Evolutionary conservation across 2,113 vertebrate genomes (phyloP), one percentile per base, ranked within the genome.

Genomic region (Xiphophorus hellerii): DNA sequence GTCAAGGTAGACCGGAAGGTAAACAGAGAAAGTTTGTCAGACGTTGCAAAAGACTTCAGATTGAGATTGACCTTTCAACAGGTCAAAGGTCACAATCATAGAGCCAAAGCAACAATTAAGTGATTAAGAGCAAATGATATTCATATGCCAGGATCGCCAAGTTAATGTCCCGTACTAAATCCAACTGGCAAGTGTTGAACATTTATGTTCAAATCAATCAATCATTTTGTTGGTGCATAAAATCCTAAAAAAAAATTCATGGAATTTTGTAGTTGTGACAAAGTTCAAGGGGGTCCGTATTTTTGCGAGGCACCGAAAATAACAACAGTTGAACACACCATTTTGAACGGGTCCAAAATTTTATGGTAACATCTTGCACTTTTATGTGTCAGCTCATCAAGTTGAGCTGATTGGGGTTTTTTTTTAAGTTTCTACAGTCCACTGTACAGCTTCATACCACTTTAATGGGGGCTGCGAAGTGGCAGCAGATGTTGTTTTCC

Each of bases 301-400:
- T 54, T 54, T 54, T 58, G 51, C 25, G n/a, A 58, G 25, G 51
- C 51, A 30, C 29, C 14, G 67, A 83, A 76, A 87, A 83, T 85
- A 94, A 94, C 93, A 90, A 94, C 95, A 95, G 93, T 97, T 95
- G 95, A 97, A 96, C 94, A 93, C 92, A 94, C 94, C 27, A 60
- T 77, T 69, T 17, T 77, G 64, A 66, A 60, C 54, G 27, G 42
- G 77, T 66, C 80, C 68, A 77, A 77, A 78, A 37, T 65, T 62
- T 8, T 42, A 83, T 81, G 86, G 81, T 76, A 80, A 27, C 51
- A 25, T 31, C 69, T 39, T 62, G 71, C 77, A 72, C 75, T 76
- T 75, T 82, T 35, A 77, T 73, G 70, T 75, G 31, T 42, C 33
- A 33, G 70, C 72, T 86, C 75, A 78, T 88, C 83, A 62, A 72